A percentile compares a stretch with the other conserved stretches of the same genome.
These are phyloP conservation scores for Lottia scabra DNA, from an alignment of 2,888 invertebrate species.

Conservation along the genomic window DNA sequence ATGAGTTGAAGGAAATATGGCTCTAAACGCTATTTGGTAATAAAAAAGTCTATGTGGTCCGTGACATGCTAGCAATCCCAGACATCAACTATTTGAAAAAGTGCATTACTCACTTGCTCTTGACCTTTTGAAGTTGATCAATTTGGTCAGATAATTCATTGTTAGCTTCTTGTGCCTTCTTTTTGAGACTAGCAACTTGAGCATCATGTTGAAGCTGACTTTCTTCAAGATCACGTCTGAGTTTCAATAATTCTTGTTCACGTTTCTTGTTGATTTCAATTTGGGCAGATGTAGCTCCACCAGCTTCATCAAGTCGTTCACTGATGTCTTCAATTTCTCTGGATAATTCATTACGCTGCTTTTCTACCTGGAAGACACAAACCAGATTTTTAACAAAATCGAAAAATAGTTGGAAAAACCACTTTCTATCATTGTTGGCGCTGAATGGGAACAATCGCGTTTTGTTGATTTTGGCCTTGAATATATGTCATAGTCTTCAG, in stretches of 20 bases:
- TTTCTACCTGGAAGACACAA: conserved; percentile 79
- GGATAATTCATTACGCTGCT: conserved; percentile 95
- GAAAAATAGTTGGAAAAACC: too few relatives aligned
- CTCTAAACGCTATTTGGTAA: not conserved
- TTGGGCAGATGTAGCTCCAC: conserved; percentile 97
- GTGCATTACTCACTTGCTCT: conserved; percentile 83
- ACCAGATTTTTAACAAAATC: too few relatives aligned
- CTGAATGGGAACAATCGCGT: too few relatives aligned
- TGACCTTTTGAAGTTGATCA: conserved; percentile 98
- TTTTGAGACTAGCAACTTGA: conserved; percentile 93
- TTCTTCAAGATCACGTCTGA: conserved; percentile 95
- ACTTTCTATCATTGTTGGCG: too few relatives aligned
- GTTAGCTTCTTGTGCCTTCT: conserved; percentile 99
- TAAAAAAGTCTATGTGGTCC: too few relatives aligned
- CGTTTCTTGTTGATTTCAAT: conserved; percentile 83
- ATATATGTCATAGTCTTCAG: too few relatives aligned
- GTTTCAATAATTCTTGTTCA: conserved; percentile 97
- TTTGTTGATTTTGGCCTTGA: too few relatives aligned
- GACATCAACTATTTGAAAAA: not conserved
- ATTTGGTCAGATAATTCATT: conserved; percentile 99
- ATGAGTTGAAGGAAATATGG: not conserved
- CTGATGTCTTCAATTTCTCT: conserved; percentile 88
- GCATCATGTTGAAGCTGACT: conserved; percentile 98
- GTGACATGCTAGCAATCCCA: too few relatives aligned
- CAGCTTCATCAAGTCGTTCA: conserved; percentile 84